Evolutionary conservation across 2,113 vertebrate species (phyloP).

Genomic region (Phyllostomus hastatus): DNA sequence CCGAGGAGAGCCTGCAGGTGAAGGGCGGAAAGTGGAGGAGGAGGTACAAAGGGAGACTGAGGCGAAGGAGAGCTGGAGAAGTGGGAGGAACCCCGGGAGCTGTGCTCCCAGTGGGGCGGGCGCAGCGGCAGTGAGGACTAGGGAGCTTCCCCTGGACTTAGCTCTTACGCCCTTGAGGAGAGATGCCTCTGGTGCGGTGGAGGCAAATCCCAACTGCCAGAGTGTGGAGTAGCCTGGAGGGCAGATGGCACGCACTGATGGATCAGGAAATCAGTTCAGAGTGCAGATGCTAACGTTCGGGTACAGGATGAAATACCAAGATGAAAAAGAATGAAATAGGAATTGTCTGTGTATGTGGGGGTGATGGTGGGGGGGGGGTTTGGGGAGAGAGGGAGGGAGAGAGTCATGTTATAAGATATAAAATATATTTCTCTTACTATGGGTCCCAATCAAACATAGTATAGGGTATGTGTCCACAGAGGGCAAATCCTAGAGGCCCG

Average conservation of each 20-base stretch:
- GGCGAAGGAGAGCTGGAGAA: not conserved
- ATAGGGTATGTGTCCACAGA: not conserved
- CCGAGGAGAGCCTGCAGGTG: not conserved
- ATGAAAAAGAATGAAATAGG: not conserved
- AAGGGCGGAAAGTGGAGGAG: not conserved
- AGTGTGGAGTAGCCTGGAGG: not conserved
- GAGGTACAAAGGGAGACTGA: not conserved
- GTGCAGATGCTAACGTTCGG: not conserved
- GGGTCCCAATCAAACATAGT: not conserved
- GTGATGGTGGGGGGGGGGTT: not conserved
- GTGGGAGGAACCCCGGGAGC: not conserved
- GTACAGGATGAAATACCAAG: not conserved
- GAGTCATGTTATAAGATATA: not conserved
- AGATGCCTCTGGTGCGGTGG: not conserved
- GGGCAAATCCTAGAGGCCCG: not conserved
- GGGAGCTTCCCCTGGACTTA: not conserved
- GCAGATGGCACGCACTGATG: not conserved
- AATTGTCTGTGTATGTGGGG: not conserved
- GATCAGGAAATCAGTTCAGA: not conserved
- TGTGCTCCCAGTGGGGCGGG: rapidly evolving
- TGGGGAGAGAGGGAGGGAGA: not conserved
- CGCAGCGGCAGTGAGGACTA: not conserved
- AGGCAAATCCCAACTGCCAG: not conserved
- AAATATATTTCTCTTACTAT: not conserved
- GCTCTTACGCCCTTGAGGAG: not conserved